phyloP scores from a whole-genome alignment of 2,797 vertebrate species.

The Pteropus rufus region DNA sequence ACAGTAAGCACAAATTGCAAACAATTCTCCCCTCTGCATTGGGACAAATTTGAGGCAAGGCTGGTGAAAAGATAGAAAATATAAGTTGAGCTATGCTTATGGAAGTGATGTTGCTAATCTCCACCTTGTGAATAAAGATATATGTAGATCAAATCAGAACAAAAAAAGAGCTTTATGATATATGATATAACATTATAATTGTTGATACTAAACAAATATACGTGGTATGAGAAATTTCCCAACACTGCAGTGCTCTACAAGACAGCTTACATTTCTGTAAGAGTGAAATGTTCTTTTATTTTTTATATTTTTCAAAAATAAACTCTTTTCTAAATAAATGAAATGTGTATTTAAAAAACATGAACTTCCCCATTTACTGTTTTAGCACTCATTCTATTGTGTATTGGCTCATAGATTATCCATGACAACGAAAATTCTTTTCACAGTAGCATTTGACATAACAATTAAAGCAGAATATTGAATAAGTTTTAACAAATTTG shows the following conservation, averaged over 20 bases:
- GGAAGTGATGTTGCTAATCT: neutral
- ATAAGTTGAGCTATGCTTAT: neutral
- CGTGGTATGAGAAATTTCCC: neutral
- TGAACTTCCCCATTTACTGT: neutral
- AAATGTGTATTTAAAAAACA: neutral
- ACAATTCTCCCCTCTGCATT: neutral
- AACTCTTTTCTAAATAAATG: neutral
- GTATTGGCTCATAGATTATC: slow-evolving; percentile 6
- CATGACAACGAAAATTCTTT: slow-evolving; percentile 23
- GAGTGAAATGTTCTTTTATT: neutral
- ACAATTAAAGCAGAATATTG: slow-evolving; percentile 23
- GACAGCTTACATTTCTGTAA: neutral
- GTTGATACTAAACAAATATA: neutral
- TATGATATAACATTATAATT: neutral
- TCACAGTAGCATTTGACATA: neutral
- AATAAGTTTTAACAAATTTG: slow-evolving; percentile 46
- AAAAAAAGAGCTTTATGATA: neutral
- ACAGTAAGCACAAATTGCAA: neutral
- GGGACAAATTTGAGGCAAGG: neutral
- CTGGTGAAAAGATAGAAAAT: neutral
- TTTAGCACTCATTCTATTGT: neutral
- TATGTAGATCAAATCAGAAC: neutral
- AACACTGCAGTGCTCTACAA: neutral
- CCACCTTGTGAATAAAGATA: neutral
- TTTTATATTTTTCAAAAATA: slow-evolving; percentile 23